A percentile compares a stretch with the other conserved stretches of the same genome.
Evolutionary conservation across 2,888 invertebrate species (phyloP).

Genomic region (Drosophila pseudotakahashii): DNA sequence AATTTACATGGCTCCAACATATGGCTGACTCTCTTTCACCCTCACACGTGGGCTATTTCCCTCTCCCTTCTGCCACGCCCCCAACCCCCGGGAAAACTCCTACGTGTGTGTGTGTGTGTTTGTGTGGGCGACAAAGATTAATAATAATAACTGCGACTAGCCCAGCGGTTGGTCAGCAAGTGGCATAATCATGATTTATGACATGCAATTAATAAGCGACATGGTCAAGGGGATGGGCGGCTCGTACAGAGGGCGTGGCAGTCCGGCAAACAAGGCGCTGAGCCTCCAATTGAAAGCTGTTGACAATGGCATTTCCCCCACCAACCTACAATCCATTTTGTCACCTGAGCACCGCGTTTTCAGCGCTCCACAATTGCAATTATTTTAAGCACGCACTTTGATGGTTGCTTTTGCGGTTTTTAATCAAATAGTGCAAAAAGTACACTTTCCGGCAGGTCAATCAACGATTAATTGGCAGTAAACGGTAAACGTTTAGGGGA

Average conservation of each 20-base stretch:
- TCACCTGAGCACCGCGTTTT: constrained; percentile 29
- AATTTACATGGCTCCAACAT: constrained; percentile 70
- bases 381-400: constrained; percentile 59
- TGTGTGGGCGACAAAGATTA: constrained; percentile 74
- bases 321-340: neutral
- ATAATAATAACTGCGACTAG: constrained; percentile 79
- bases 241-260: constrained; percentile 10
- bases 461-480: neutral
- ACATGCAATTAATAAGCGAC: constrained; percentile 77
- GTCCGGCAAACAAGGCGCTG: constrained; percentile 17
- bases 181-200: constrained; percentile 81
- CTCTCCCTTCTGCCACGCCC: constrained; percentile 1
- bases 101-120: constrained; percentile 16
- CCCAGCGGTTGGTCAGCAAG: constrained; percentile 74
- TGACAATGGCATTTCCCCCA: constrained; percentile 54
- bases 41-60: constrained; percentile 1
- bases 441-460: constrained; percentile 18
- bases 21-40: constrained; percentile 46
- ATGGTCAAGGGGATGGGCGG: constrained; percentile 43
- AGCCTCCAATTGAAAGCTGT: constrained; percentile 50
- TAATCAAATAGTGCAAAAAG: constrained; percentile 34
- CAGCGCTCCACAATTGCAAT: constrained; percentile 36
- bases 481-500: neutral
- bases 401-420: constrained; percentile 40
- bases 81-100: neutral